These are phyloP conservation scores for Cotesia vestalis DNA, from an alignment of 1,140 invertebrate genomes.

Conservation along the genomic window DNA sequence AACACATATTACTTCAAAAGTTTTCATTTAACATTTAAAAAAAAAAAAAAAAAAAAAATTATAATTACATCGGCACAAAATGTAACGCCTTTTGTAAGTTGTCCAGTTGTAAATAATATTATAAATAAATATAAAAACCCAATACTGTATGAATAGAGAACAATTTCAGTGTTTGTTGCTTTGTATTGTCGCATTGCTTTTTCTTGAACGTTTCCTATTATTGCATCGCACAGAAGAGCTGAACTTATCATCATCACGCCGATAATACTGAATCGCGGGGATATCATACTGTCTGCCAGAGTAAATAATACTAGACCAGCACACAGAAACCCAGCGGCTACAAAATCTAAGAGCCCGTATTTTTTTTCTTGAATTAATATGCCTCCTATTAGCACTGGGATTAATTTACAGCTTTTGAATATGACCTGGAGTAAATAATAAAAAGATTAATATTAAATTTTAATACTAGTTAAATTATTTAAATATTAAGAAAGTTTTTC, in stretches of 20 bases:
- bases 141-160: constrained; percentile 91
- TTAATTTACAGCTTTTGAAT: constrained; percentile 96
- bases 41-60: constrained; percentile 15
- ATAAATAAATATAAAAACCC: constrained; percentile 86
- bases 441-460: background rate
- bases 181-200: constrained; percentile 87
- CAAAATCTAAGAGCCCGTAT: constrained; percentile 84
- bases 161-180: constrained; percentile 89
- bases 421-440: constrained; percentile 73
- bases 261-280: constrained; percentile 84
- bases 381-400: constrained; percentile 92
- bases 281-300: constrained; percentile 88
- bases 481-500: constrained; percentile 18
- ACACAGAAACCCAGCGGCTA: constrained; percentile 88
- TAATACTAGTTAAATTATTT: constrained; percentile 5
- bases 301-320: constrained; percentile 92
- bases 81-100: constrained; percentile 77
- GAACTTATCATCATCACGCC: constrained; percentile 88
- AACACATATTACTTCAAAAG: background rate
- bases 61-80: constrained; percentile 80
- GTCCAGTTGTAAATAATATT: constrained; percentile 78
- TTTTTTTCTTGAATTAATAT: constrained; percentile 91
- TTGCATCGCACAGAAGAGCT: constrained; percentile 90
- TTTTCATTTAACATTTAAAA: too few species aligned
- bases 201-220: constrained; percentile 96